Conservation (phyloP, 2,113 vertebrate genomes). For the Mormyrus iriodes region DNA sequence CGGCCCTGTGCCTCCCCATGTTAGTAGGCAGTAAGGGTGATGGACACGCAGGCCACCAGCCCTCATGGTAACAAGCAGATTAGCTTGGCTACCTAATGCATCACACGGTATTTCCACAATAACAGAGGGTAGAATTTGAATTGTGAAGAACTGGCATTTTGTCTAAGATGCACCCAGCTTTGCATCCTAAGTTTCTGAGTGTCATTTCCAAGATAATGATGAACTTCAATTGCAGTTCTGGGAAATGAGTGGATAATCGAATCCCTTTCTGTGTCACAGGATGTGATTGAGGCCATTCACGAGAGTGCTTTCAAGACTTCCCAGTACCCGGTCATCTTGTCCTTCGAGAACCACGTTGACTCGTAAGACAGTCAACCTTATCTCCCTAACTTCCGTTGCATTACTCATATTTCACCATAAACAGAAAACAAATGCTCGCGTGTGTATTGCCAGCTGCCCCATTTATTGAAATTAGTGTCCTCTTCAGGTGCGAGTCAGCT, state of each 20-base stretch:
- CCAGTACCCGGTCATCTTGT: constrained; percentile 84
- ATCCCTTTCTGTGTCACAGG: constrained; percentile 59
- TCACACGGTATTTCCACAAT: neutral
- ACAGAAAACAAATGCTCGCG: neutral
- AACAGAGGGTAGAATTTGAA: neutral
- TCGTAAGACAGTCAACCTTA: constrained; percentile 68
- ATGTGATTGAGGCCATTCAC: constrained; percentile 92
- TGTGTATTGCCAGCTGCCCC: neutral
- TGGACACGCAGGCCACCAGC: neutral
- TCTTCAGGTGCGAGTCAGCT: neutral
- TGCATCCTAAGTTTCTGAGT: neutral
- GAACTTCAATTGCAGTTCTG: neutral
- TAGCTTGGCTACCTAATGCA: neutral
- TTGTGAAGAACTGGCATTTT: neutral
- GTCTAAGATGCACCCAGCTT: neutral
- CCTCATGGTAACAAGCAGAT: neutral
- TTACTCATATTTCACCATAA: neutral
- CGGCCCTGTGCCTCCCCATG: neutral
- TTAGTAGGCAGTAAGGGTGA: neutral
- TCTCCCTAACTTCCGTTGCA: neutral
- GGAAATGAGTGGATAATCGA: neutral
- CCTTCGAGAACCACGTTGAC: constrained; percentile 97
- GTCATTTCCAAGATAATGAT: neutral
- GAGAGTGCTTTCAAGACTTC: constrained; percentile 98
- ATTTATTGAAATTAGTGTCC: neutral